These are phyloP conservation scores for Eutrigla gurnardus DNA, from an alignment of 2,797 vertebrate species.

Conservation along the genomic window DNA sequence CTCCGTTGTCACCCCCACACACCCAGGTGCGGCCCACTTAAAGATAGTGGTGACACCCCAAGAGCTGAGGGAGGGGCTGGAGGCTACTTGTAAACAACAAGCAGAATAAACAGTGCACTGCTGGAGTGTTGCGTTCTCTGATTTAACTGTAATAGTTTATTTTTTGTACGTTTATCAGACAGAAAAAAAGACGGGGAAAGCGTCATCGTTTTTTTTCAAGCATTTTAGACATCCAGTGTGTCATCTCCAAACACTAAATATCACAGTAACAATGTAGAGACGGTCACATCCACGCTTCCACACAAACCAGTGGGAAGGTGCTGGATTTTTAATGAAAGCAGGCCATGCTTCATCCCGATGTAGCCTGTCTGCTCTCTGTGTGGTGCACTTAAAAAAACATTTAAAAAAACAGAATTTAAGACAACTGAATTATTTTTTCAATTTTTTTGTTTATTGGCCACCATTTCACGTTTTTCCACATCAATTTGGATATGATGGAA, in stretches of 20 bases:
- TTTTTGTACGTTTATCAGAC: no score
- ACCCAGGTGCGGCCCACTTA: slow-evolving; percentile 37
- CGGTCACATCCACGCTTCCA: no score
- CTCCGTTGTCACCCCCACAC: slow-evolving; percentile 51
- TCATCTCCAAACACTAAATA: no score
- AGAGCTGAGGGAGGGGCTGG: neutral
- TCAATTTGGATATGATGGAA: slow-evolving; percentile 89
- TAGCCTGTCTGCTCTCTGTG: neutral
- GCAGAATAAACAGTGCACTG: slow-evolving; percentile 39
- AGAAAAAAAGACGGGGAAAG: no score
- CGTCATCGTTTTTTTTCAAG: no score
- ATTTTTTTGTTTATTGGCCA: slow-evolving; percentile 91
- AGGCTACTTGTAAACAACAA: slow-evolving; percentile 70
- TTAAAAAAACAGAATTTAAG: neutral
- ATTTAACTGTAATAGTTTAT: no score
- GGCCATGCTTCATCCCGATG: no score
- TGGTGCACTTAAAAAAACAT: neutral
- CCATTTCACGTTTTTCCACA: slow-evolving; percentile 87
- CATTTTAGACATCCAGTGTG: no score
- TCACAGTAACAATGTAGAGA: no score
- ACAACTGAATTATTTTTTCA: slow-evolving; percentile 27
- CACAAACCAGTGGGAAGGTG: no score
- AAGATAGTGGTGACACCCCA: slow-evolving; percentile 54
- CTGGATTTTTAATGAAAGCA: no score
- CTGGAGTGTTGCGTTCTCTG: neutral